A percentile compares a stretch with the other conserved stretches of the same genome.
Conservation (phyloP, 2,888 invertebrate species). For the Lacanobia wlatinum region DNA sequence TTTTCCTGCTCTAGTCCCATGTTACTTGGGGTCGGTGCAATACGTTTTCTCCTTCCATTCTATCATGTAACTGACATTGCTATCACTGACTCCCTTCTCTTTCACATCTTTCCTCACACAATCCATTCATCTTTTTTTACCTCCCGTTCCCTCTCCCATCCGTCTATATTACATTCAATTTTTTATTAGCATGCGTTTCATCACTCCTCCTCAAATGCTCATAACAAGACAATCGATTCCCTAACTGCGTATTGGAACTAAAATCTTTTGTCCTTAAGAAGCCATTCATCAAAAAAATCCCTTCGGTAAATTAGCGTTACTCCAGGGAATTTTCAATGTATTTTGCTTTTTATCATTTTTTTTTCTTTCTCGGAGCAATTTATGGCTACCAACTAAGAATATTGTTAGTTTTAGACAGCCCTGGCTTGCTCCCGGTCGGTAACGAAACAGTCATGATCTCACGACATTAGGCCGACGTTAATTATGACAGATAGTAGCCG, state of each 20-base stretch:
- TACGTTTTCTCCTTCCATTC: neutral
- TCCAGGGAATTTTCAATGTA: too few relatives aligned
- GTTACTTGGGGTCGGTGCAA: neutral
- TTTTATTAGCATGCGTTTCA: neutral
- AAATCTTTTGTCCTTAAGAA: neutral
- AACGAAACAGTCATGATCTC: slow-evolving; percentile 67
- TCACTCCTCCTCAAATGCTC: neutral
- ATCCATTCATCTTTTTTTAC: too few relatives aligned
- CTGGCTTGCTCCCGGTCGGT: slow-evolving; percentile 37
- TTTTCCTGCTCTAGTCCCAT: neutral
- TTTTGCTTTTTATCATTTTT: too few relatives aligned
- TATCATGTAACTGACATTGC: neutral
- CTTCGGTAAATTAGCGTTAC: too few relatives aligned
- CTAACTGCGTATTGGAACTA: neutral
- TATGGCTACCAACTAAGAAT: neutral
- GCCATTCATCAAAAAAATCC: neutral
- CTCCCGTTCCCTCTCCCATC: too few relatives aligned
- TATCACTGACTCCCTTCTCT: neutral
- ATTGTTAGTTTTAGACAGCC: slow-evolving; percentile 28
- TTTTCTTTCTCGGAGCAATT: neutral
- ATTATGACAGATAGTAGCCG: slow-evolving; percentile 72
- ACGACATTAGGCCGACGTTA: slow-evolving; percentile 67
- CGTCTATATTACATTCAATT: neutral
- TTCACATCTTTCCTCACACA: too few relatives aligned
- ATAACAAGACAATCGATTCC: neutral